phyloP scores from a whole-genome alignment of 2,888 invertebrate genomes.

The Hydrotaea diabolus region DNA sequence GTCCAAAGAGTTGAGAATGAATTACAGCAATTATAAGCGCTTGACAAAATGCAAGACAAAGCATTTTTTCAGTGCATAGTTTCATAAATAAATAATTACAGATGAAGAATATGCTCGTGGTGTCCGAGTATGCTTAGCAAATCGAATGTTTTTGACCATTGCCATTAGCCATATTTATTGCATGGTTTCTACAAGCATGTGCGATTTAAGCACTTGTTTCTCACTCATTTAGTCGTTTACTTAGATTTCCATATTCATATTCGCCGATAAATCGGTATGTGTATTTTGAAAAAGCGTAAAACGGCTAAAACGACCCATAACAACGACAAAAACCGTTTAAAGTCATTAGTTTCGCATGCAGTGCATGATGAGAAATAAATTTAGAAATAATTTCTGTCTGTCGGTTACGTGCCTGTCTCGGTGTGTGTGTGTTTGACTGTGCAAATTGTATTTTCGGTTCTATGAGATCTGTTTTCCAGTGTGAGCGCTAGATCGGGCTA shows the following conservation, averaged over 20 bases:
- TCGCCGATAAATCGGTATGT: neutral
- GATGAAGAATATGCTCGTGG: neutral
- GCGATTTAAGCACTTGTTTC: neutral
- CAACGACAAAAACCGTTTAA: conserved; percentile 35
- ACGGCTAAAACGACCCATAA: neutral
- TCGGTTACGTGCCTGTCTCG: too few species aligned
- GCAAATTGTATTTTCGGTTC: neutral
- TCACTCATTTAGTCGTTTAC: neutral
- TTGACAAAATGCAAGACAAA: conserved; percentile 2
- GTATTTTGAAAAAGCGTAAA: neutral
- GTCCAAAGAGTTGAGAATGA: neutral
- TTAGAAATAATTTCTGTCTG: conserved; percentile 39
- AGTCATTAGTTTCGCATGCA: conserved; percentile 61
- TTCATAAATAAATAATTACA: too few species aligned
- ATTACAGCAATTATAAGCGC: conserved; percentile 4
- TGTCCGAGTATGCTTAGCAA: neutral
- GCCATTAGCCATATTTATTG: neutral
- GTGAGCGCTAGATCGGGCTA: neutral
- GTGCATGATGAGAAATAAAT: conserved; percentile 54
- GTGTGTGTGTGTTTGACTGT: neutral
- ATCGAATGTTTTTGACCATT: conserved; percentile 22
- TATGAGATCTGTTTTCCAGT: neutral
- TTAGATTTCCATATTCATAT: conserved; percentile 30
- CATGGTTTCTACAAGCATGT: neutral
- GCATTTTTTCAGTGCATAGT: neutral